A percentile compares a stretch with the other conserved stretches of the same genome.
These are phyloP conservation scores for Melanocharis versteri DNA, from an alignment of 2,113 vertebrate species.

Conservation along the genomic window DNA sequence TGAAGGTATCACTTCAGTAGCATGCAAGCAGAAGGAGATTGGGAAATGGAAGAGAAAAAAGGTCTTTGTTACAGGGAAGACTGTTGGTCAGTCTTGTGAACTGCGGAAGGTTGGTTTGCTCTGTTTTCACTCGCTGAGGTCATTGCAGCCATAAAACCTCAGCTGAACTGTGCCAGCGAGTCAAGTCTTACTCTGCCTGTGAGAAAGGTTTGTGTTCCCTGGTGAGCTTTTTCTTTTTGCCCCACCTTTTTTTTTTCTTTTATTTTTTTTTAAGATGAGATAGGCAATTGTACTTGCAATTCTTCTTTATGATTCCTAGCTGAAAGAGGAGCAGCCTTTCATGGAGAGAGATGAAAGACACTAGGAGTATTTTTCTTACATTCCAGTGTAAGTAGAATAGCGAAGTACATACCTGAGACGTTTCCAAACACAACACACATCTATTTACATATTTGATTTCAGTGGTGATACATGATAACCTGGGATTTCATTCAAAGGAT, in stretches of 20 bases:
- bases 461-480: slow-evolving; percentile 65
- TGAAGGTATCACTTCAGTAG: not conserved
- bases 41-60: not conserved
- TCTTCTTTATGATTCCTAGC: slow-evolving; percentile 47
- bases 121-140: not conserved
- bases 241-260: not conserved
- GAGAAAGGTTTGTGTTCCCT: not conserved
- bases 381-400: slow-evolving; percentile 67
- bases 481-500: slow-evolving; percentile 68
- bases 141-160: not conserved
- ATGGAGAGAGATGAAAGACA: slow-evolving; percentile 68
- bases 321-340: slow-evolving; percentile 55
- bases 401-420: slow-evolving; percentile 68
- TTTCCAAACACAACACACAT: slow-evolving; percentile 71
- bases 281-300: not conserved
- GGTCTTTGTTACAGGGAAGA: not conserved
- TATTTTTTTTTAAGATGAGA: not conserved
- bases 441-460: slow-evolving; percentile 72
- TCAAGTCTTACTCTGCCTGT: not conserved
- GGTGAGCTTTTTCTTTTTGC: not conserved
- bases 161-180: not conserved
- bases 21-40: not conserved
- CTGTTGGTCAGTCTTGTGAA: not conserved
- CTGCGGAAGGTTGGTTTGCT: not conserved
- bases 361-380: slow-evolving; percentile 61